phyloP scores from a whole-genome alignment of 2,797 vertebrate genomes.

The Hydrophis major region DNA sequence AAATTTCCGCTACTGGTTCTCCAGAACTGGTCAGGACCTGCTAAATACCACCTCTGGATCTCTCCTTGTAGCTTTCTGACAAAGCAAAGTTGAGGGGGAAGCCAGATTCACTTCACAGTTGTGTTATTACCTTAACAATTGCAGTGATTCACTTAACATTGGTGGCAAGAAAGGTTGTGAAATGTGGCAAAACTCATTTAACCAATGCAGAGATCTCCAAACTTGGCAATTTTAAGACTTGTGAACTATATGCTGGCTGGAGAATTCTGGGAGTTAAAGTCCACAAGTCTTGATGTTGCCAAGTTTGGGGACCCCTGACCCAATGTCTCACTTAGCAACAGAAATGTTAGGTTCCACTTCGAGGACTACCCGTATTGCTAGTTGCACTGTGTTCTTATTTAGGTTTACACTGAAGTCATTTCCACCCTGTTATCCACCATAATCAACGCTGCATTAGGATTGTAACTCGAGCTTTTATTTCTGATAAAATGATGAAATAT shows the following conservation, averaged over 20 bases:
- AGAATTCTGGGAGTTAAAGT: too few species aligned
- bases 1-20: too few species aligned
- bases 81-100: background rate
- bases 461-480: background rate
- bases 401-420: background rate
- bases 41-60: background rate
- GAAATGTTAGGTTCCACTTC: background rate
- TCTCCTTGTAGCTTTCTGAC: background rate
- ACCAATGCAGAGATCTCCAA: too few species aligned
- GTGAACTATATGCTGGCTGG: too few species aligned
- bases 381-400: background rate
- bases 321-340: background rate
- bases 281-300: too few species aligned
- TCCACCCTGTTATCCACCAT: too few species aligned
- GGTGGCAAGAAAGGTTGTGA: background rate
- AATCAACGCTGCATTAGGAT: background rate
- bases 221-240: too few species aligned
- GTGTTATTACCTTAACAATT: background rate
- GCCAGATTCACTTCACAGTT: background rate
- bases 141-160: background rate
- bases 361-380: background rate
- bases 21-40: too few species aligned
- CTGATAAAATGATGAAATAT: background rate
- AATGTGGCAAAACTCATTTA: background rate
- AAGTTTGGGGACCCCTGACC: too few species aligned